These are phyloP conservation scores for Trichosurus vulpecula DNA, from an alignment of 2,797 vertebrate genomes.

Conservation along the genomic window DNA sequence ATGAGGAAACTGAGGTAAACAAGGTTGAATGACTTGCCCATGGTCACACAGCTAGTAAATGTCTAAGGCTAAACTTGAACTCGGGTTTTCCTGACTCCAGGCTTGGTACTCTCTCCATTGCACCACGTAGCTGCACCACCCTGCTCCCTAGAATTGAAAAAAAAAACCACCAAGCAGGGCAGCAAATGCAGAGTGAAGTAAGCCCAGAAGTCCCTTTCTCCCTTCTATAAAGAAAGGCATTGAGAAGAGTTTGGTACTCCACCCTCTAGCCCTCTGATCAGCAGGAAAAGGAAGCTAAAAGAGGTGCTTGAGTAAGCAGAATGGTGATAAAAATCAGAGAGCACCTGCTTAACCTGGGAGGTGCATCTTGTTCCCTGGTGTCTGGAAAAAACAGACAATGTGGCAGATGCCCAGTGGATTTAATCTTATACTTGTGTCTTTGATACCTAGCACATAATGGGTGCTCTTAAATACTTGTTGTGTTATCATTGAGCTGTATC, in stretches of 20 bases:
- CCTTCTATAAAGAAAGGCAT: background rate
- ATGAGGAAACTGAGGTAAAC: background rate
- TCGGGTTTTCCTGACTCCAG: too few species aligned
- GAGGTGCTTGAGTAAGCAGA: background rate
- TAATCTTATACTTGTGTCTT: background rate
- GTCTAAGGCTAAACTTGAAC: background rate
- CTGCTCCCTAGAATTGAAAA: background rate
- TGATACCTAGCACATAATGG: background rate
- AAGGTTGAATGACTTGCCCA: background rate
- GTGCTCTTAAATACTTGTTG: background rate
- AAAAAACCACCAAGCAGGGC: background rate
- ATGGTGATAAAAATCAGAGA: background rate
- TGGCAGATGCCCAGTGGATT: background rate
- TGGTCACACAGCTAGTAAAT: background rate
- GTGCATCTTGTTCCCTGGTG: background rate
- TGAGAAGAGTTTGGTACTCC: background rate
- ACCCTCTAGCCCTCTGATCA: background rate
- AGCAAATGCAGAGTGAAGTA: background rate
- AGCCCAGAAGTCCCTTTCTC: background rate
- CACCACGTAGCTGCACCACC: background rate
- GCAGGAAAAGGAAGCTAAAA: background rate
- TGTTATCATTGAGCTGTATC: background rate
- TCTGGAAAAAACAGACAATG: background rate
- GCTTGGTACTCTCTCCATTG: background rate
- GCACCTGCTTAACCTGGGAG: background rate